Conservation (phyloP, 2,888 invertebrate species). For the Pristionchus japonicus region DNA sequence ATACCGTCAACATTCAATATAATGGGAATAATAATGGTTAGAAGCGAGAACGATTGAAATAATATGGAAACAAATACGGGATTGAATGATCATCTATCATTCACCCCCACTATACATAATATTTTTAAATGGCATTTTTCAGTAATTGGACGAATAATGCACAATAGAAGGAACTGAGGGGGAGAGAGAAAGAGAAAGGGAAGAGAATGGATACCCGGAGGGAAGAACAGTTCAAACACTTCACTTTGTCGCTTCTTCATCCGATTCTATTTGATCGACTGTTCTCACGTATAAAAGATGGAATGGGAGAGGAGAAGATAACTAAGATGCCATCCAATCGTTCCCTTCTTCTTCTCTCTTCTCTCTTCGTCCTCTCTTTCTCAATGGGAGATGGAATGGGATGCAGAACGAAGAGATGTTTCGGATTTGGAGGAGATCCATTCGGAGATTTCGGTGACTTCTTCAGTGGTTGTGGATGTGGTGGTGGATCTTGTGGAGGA, state of each 20-base stretch:
- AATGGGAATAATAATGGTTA: neutral
- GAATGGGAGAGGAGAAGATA: neutral
- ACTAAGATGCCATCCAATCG: neutral
- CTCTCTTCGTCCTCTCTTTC: neutral
- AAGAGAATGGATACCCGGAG: neutral
- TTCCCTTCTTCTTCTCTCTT: neutral
- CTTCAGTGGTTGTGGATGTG: neutral
- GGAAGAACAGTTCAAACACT: too few species aligned
- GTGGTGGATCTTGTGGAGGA: neutral
- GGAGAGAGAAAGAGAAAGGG: neutral
- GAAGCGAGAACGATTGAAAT: neutral
- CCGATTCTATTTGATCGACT: constrained; percentile 18
- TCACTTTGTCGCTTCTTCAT: neutral
- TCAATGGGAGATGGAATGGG: constrained; percentile 17
- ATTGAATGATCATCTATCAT: neutral
- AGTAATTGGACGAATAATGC: neutral
- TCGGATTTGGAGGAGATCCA: constrained; percentile 35
- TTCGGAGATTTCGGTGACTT: constrained; percentile 4
- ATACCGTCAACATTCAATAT: neutral
- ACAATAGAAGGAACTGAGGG: neutral
- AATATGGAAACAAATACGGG: too few species aligned
- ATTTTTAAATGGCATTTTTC: neutral
- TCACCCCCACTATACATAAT: neutral
- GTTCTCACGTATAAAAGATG: constrained; percentile 21
- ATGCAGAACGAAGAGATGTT: constrained; percentile 15